phyloP scores from a whole-genome alignment of 2,113 vertebrate genomes.

The Hoplias malabaricus region DNA sequence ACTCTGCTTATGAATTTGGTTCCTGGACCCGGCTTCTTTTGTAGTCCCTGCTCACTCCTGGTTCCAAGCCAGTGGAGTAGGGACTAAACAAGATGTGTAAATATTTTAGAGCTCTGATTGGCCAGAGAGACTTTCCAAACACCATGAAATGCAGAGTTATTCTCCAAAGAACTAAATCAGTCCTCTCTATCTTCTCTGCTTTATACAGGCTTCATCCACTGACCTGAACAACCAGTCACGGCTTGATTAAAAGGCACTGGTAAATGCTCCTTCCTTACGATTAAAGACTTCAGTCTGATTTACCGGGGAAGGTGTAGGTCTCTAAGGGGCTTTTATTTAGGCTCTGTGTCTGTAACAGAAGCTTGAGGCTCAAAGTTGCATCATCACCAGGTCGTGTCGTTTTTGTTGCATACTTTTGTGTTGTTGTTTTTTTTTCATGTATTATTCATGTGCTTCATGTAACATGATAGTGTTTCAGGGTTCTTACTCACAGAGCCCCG shows the following conservation, averaged over 20 bases:
- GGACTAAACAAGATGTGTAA: too few species aligned
- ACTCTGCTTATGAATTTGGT: too few species aligned
- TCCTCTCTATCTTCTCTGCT: not conserved
- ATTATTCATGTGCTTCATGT: not conserved
- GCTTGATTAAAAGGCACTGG: slow-evolving; percentile 49
- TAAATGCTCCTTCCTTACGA: slow-evolving; percentile 30
- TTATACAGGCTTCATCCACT: slow-evolving; percentile 18
- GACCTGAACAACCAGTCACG: slow-evolving; percentile 43
- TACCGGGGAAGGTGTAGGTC: slow-evolving; percentile 7
- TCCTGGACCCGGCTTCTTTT: too few species aligned
- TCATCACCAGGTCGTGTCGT: not conserved
- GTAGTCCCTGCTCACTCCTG: too few species aligned
- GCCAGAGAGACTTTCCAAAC: too few species aligned
- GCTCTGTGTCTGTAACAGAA: not conserved
- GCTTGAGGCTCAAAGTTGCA: not conserved
- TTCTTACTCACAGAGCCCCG: slow-evolving; percentile 8
- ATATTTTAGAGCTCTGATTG: too few species aligned
- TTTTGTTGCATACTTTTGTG: too few species aligned
- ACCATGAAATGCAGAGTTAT: too few species aligned
- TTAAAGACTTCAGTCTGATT: slow-evolving; percentile 33
- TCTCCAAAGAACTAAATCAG: too few species aligned
- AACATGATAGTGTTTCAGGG: not conserved
- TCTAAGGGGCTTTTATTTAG: slow-evolving; percentile 24
- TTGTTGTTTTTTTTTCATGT: too few species aligned
- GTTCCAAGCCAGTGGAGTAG: too few species aligned